Conservation (phyloP, 2,888 invertebrate genomes). For the Lapara coniferarum region DNA sequence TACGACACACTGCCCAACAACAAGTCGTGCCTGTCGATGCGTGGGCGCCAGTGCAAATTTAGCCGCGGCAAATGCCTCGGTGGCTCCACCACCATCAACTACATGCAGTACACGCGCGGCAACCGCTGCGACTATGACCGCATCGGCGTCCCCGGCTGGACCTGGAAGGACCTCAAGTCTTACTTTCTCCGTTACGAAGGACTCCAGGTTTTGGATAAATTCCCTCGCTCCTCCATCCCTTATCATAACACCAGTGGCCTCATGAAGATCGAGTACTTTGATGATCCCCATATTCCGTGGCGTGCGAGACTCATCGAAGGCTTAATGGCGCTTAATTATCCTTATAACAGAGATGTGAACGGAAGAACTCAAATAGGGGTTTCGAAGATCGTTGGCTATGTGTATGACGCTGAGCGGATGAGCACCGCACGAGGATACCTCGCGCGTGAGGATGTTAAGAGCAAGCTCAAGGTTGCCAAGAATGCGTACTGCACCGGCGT, state of each 20-base stretch:
- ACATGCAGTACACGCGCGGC: slow-evolving; percentile 68
- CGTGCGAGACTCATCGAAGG: slow-evolving; percentile 50
- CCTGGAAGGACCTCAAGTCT: slow-evolving; percentile 58
- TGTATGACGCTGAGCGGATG: slow-evolving; percentile 55
- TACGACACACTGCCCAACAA: slow-evolving; percentile 59
- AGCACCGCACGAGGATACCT: slow-evolving; percentile 62
- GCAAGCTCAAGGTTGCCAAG: slow-evolving; percentile 50
- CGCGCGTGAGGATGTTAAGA: slow-evolving; percentile 44
- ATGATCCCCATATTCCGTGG: slow-evolving; percentile 57
- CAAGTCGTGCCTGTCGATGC: slow-evolving; percentile 57
- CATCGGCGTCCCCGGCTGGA: slow-evolving; percentile 57
- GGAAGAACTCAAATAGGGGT: slow-evolving; percentile 62
- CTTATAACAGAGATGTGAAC: slow-evolving; percentile 59
- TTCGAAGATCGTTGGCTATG: slow-evolving; percentile 53
- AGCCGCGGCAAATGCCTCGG: slow-evolving; percentile 66
- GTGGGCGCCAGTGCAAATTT: slow-evolving; percentile 51
- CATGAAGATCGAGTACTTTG: slow-evolving; percentile 54
- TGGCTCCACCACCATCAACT: slow-evolving; percentile 67
- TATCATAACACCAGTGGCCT: slow-evolving; percentile 63
- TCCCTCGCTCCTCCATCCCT: slow-evolving; percentile 54
- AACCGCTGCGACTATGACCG: slow-evolving; percentile 56
- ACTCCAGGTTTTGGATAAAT: slow-evolving; percentile 44
- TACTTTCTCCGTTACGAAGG: slow-evolving; percentile 65
- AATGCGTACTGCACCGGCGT: slow-evolving; percentile 55
- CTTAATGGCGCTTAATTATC: slow-evolving; percentile 48